Conservation (phyloP, 2,113 vertebrate genomes). For the Hippopotamus amphibius region DNA sequence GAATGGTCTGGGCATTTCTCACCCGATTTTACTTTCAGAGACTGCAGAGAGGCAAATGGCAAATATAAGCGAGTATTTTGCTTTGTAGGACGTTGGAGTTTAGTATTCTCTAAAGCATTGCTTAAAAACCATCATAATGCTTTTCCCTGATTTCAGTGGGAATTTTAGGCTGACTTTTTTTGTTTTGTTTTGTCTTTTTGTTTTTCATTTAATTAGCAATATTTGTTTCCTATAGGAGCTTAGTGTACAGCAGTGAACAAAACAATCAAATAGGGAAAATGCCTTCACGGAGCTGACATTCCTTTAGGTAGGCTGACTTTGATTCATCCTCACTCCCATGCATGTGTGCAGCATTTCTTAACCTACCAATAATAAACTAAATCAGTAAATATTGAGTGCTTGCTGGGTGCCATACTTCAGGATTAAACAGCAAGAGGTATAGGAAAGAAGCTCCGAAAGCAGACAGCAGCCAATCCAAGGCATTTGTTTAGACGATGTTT, state of each 20-base stretch:
- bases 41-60: background rate
- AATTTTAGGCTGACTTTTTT: conserved; percentile 53
- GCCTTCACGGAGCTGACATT: background rate
- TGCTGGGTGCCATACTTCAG: background rate
- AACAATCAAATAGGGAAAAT: background rate
- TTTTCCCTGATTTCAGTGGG: conserved; percentile 1
- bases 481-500: conserved; percentile 11
- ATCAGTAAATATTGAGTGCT: background rate
- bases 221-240: background rate
- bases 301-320: background rate
- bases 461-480: background rate
- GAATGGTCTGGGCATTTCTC: background rate
- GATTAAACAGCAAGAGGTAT: background rate
- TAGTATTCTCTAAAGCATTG: background rate
- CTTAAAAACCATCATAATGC: background rate
- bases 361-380: conserved; percentile 9
- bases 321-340: background rate
- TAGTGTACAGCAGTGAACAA: background rate
- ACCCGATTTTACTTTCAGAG: conserved; percentile 24
- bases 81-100: conserved; percentile 25
- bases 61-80: conserved; percentile 32
- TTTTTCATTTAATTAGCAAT: background rate
- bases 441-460: background rate
- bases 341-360: conserved; percentile 29
- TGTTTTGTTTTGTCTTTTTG: background rate